Conservation (phyloP, 1,140 invertebrate species). For the Catajapyx aquilonaris region DNA sequence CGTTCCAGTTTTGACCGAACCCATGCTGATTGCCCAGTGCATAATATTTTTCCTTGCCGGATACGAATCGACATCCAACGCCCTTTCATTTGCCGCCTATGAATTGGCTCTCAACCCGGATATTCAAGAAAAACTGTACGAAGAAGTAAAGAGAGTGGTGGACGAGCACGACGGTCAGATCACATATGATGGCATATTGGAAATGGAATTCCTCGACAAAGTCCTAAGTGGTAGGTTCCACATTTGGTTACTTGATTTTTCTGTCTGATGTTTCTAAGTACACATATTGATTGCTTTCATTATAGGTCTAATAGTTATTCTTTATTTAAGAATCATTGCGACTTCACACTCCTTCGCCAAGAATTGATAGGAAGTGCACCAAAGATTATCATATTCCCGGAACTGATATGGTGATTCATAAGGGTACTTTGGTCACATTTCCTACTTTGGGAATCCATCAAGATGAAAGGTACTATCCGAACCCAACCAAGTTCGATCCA, state of each 20-base stretch:
- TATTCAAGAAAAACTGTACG: slow-evolving; percentile 19
- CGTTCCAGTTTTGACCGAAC: too few species aligned
- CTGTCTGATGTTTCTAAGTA: too few species aligned
- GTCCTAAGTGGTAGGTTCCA: too few species aligned
- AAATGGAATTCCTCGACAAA: too few species aligned
- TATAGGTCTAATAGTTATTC: too few species aligned
- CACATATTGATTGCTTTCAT: too few species aligned
- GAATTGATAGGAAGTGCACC: slow-evolving; percentile 5
- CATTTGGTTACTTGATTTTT: too few species aligned
- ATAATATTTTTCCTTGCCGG: slow-evolving; percentile 19
- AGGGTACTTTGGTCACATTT: slow-evolving; percentile 12
- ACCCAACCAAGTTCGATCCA: slow-evolving; percentile 31
- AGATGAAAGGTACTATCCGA: slow-evolving; percentile 26
- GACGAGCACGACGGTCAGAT: slow-evolving; percentile 1
- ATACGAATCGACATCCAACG: slow-evolving; percentile 24
- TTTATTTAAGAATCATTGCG: slow-evolving; percentile 7
- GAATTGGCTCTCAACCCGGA: slow-evolving; percentile 20
- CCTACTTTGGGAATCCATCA: slow-evolving; percentile 27
- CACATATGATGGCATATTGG: too few species aligned
- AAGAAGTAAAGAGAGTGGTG: slow-evolving; percentile 18
- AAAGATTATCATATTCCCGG: slow-evolving; percentile 7
- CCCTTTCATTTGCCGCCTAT: slow-evolving; percentile 17
- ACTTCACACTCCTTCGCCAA: slow-evolving; percentile 1
- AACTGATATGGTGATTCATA: slow-evolving; percentile 4
- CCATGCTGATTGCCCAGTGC: slow-evolving; percentile 25